Evolutionary conservation across 1,140 invertebrate genomes (phyloP), one percentile per base, ranked within the genome.

Genomic region (Sipha flava): DNA sequence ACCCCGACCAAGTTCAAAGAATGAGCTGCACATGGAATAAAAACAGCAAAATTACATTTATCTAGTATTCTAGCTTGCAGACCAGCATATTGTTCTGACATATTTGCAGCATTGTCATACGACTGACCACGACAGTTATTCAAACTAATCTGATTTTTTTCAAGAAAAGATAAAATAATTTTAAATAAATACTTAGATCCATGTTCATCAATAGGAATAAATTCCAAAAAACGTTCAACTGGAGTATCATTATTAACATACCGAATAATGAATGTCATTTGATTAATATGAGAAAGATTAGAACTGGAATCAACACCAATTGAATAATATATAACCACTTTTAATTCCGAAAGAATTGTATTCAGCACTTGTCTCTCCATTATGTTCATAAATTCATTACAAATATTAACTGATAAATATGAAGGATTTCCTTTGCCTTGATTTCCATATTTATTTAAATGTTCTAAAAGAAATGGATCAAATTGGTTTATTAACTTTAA

Each of bases 371-470:
- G 31, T 37, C 81, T 59, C 23, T 73, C 54, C 54, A 59, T 59
- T 59, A 59, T 18, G 2, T 37, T 40, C n/a, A 86, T 84, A 40
- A 86, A 81, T 75, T 86, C 83, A 57, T 85, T 81, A 80, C 83
- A 86, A 62, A 84, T 84, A 26, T 77, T 84, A 40, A 79, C 80
- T 18, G 84, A 86, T 23, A 86, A 81, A 81, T 85, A 86, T 79
- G 72, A 81, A 18, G 82, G 82, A 80, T 80, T 81, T 57, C 79
- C 57, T 79, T 82, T 81, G 83, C 84, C 85, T 70, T 54, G 73
- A 83, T 85, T 85, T 37, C 83, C 83, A 82, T 81, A 84, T 47
- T 21, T 80, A 66, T 79, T 79, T 26, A 81, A 85, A 73, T 86
- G 85, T 66, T 82, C 75, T n/a, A 80, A 82, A 79, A 85, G 82